Percentiles rank a stretch among this genome's conserved stretches.
Evolutionary conservation across 2,888 invertebrate genomes (phyloP).

Genomic region (Drosophila mulleri): DNA sequence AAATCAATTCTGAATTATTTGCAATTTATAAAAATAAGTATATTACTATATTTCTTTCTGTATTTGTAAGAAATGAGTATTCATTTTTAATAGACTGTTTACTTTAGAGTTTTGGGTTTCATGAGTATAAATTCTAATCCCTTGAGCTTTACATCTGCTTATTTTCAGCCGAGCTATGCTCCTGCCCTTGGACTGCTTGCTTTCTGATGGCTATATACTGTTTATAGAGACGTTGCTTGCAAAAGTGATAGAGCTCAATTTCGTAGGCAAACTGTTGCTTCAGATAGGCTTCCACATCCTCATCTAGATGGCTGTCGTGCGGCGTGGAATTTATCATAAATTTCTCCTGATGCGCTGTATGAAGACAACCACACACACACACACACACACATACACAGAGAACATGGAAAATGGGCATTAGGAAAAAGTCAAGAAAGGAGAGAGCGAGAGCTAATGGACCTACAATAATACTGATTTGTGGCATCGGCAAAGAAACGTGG

Average conservation of each 20-base stretch:
- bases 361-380: not conserved
- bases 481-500: constrained; percentile 93
- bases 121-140: not conserved
- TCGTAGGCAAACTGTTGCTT: constrained; percentile 93
- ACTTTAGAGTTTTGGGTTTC: no score
- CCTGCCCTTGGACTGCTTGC: constrained; percentile 10
- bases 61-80: constrained; percentile 14
- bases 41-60: not conserved
- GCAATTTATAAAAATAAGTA: not conserved
- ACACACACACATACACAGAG: no score
- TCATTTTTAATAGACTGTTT: no score
- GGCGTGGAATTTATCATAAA: constrained; percentile 68
- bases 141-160: no score
- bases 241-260: constrained; percentile 86
- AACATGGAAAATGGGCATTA: not conserved
- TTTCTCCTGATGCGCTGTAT: constrained; percentile 38
- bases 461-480: constrained; percentile 87
- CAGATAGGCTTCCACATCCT: constrained; percentile 91
- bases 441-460: constrained; percentile 82
- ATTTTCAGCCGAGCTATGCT: not conserved
- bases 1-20: no score
- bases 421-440: not conserved
- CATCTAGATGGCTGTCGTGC: constrained; percentile 67
- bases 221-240: constrained; percentile 81
- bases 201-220: constrained; percentile 80